These are phyloP conservation scores for Takifugu flavidus DNA, from an alignment of 2,113 vertebrate species.

Conservation along the genomic window DNA sequence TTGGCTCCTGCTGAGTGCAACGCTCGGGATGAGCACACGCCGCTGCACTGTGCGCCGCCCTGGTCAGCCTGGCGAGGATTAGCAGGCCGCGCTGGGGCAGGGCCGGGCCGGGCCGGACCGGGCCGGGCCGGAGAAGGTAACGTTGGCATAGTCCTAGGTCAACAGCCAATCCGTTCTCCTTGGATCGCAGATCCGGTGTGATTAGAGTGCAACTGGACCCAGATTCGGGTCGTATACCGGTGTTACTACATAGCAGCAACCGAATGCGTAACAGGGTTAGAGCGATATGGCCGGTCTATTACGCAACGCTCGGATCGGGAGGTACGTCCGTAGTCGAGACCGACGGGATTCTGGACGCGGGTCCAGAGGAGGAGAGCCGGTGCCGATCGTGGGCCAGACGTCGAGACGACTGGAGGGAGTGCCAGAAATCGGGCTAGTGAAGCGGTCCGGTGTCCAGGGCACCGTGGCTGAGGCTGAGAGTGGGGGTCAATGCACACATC, in stretches of 20 bases:
- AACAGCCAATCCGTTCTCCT: conserved; percentile 2
- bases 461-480: no score
- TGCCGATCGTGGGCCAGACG: conserved; percentile 13
- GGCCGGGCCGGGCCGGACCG: conserved; percentile 41
- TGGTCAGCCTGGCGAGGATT: conserved; percentile 33
- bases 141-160: conserved; percentile 40
- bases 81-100: conserved; percentile 60
- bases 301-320: conserved; percentile 65
- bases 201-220: conserved; percentile 5
- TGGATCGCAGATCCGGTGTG: conserved; percentile 15
- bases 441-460: no score
- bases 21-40: conserved; percentile 8
- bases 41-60: conserved; percentile 20
- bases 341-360: conserved; percentile 24
- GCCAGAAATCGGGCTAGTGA: no score
- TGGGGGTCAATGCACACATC: no score
- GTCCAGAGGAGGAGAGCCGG: conserved; percentile 12
- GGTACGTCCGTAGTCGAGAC: conserved; percentile 54
- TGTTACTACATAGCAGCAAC: conserved; percentile 28
- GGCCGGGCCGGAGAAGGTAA: background rate
- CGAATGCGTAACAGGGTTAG: conserved; percentile 33
- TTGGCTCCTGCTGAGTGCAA: background rate
- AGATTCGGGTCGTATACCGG: conserved; percentile 12
- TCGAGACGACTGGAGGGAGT: conserved; percentile 3
- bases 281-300: conserved; percentile 50